phyloP scores from a whole-genome alignment of 2,888 invertebrate species.

The Drosophila tripunctata region DNA sequence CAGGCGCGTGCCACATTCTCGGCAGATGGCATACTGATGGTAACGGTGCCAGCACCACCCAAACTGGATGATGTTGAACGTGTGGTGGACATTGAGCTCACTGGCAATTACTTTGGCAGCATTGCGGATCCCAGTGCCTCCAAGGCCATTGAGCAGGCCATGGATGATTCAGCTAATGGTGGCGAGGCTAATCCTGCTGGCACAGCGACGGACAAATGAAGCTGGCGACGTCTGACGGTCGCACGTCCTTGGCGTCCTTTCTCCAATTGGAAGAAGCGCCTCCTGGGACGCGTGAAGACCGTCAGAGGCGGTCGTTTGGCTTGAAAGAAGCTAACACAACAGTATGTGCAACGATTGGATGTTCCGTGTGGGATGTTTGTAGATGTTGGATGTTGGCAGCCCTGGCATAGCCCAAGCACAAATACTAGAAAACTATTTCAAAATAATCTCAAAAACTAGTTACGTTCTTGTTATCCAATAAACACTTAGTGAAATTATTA shows the following conservation, averaged over 20 bases:
- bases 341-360: constrained; percentile 9
- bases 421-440: background rate
- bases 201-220: constrained; percentile 72
- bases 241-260: constrained; percentile 54
- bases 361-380: too few relatives aligned
- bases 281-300: constrained; percentile 61
- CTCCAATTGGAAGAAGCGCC: constrained; percentile 34
- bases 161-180: constrained; percentile 44
- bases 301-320: constrained; percentile 65
- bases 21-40: constrained; percentile 81
- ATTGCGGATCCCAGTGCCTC: constrained; percentile 65
- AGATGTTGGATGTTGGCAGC: constrained; percentile 1
- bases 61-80: constrained; percentile 80
- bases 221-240: constrained; percentile 75
- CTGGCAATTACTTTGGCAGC: constrained; percentile 80
- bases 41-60: constrained; percentile 82
- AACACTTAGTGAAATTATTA: constrained; percentile 60
- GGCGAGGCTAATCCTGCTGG: constrained; percentile 65
- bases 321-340: constrained; percentile 33
- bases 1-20: constrained; percentile 80
- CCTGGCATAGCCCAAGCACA: constrained; percentile 21
- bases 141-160: constrained; percentile 63
- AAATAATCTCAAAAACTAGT: background rate
- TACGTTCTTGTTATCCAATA: constrained; percentile 57
- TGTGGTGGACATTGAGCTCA: constrained; percentile 76